Evolutionary conservation across 2,797 vertebrate species (phyloP), one percentile per base, ranked within the genome.

Genomic region (Chanos chanos): DNA sequence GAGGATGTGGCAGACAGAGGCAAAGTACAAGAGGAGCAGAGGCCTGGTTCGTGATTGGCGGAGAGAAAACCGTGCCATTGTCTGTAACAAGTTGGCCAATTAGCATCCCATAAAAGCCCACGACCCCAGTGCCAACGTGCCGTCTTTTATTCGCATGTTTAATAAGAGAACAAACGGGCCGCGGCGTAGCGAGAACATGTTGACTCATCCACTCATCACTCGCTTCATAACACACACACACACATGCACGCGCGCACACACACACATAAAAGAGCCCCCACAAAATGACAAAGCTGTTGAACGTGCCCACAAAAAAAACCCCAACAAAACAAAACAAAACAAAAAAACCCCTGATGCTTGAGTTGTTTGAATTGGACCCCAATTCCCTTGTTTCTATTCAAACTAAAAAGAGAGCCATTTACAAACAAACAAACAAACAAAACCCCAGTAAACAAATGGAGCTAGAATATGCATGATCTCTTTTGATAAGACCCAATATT

Each of bases 91-190:
- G 33, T 36, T 21, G 33, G n/a, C 9, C 22, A 49, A 60, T 68
- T 61, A 63, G 25, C 48, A 62, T 47, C 28, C 33, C 28, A 64
- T 61, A 31, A n/a, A n/a, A 67, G 31, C 41, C 55, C 10, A 25
- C 13, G 37, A 13, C 53, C 59, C 18, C 47, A 19, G n/a, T 21
- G 24, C 39, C 30, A 68, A 50, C 10, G n/a, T n/a, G 3, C 12
- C 9, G 55, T 37, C 41, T 50, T 47, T 50, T 48, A 63, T 67
- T 47, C 1, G 1, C 31, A 22, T 44, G 18, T 64, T 54, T 57
- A 70, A 57, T 48, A 48, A 58, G 27, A 25, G 48, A 68, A 59
- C 21, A 39, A 43, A 59, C 18, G 51, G 45, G 13, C 5, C 12
- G 21, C 30, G 24, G 19, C 27, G 41, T 34, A 36, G 22, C 30